Evolutionary conservation across 1,140 invertebrate genomes (phyloP).

Genomic region (Papilio glaucus): DNA sequence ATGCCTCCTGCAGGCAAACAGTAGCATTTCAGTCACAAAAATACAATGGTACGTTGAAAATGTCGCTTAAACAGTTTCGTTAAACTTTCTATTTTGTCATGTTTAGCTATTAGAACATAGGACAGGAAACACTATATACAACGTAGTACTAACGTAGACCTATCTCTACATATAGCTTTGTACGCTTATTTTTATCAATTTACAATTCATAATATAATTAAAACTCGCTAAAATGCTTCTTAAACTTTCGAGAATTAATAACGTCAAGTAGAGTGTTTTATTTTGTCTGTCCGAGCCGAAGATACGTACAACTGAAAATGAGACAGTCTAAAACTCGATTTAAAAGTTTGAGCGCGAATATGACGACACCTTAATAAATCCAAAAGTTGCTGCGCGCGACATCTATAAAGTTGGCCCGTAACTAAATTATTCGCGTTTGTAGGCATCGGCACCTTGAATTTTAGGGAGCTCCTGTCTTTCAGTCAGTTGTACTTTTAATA

Average conservation of each 20-base stretch:
- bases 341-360: slow-evolving; percentile 35
- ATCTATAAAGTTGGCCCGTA: slow-evolving; percentile 30
- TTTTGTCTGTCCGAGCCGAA: not conserved
- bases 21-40: too few relatives aligned
- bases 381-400: slow-evolving; percentile 24
- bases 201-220: not conserved
- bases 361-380: slow-evolving; percentile 42
- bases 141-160: too few relatives aligned
- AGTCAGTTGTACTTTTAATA: slow-evolving; percentile 41
- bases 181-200: too few relatives aligned
- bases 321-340: slow-evolving; percentile 28
- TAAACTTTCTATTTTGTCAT: too few relatives aligned
- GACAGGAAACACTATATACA: too few relatives aligned
- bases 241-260: not conserved
- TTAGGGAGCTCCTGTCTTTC: not conserved
- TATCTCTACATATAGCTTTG: too few relatives aligned
- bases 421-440: slow-evolving; percentile 42
- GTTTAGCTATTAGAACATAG: too few relatives aligned
- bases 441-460: slow-evolving; percentile 31
- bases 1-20: too few relatives aligned
- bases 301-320: slow-evolving; percentile 3
- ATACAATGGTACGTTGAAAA: too few relatives aligned
- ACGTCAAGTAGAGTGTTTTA: slow-evolving; percentile 1
- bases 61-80: too few relatives aligned
- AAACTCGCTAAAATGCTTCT: not conserved